These are phyloP conservation scores for Saguinus midas DNA, from an alignment of 2,113 vertebrate genomes.

Conservation along the genomic window DNA sequence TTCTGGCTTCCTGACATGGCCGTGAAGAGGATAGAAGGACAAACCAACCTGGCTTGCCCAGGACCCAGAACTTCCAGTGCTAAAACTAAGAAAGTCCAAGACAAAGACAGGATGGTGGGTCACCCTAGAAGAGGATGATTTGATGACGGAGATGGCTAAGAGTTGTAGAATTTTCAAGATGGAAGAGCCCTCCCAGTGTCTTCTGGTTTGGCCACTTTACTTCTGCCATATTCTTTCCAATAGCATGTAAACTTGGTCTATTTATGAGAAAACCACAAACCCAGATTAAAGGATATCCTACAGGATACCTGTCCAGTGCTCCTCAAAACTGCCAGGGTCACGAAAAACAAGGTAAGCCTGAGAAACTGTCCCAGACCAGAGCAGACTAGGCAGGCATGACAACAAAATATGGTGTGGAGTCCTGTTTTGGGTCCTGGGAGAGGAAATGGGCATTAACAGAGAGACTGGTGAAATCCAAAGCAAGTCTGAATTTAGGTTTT, in stretches of 20 bases:
- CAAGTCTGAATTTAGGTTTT: background rate
- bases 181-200: too few species aligned
- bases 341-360: background rate
- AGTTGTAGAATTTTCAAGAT: rapidly evolving
- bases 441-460: background rate
- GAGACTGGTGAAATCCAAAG: background rate
- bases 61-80: rapidly evolving
- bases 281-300: rapidly evolving
- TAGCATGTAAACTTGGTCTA: background rate
- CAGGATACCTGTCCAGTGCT: background rate
- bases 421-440: background rate
- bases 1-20: background rate
- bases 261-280: background rate
- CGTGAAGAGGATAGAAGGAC: rapidly evolving
- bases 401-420: rapidly evolving
- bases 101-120: background rate
- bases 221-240: background rate
- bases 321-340: background rate
- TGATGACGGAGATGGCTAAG: background rate
- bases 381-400: rapidly evolving
- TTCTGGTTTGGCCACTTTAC: background rate
- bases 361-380: background rate
- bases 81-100: background rate
- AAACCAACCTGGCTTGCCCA: background rate
- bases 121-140: too few species aligned